These are phyloP conservation scores for Mnemiopsis leidyi DNA, from an alignment of 37 sponge, comb jelly and placozoan species.

Conservation along the genomic window DNA sequence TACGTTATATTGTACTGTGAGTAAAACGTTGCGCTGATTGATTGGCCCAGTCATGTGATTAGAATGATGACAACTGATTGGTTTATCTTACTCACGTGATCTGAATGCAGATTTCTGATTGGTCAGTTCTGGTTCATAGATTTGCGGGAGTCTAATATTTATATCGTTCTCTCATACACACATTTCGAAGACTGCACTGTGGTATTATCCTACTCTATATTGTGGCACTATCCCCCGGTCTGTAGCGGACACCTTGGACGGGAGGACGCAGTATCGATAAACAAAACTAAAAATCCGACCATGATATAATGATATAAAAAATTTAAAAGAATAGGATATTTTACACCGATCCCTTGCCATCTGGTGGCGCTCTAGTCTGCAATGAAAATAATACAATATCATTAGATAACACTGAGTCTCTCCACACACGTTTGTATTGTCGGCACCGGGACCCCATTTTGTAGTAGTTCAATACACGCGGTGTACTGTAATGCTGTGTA, in stretches of 20 bases:
- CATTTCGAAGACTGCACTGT: background rate
- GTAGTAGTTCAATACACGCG: too few relatives aligned
- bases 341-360: background rate
- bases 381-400: background rate
- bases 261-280: background rate
- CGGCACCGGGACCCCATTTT: background rate
- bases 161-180: background rate
- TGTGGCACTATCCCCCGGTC: background rate
- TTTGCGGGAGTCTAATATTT: background rate
- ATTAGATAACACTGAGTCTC: background rate
- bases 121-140: background rate
- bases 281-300: too few relatives aligned
- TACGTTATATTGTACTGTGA: background rate
- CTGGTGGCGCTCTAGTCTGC: background rate
- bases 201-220: background rate
- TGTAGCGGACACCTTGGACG: background rate
- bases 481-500: too few relatives aligned
- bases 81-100: too few relatives aligned
- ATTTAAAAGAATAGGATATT: background rate
- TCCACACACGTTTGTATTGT: background rate
- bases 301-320: background rate
- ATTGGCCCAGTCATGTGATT: background rate
- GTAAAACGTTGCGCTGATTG: background rate
- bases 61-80: background rate
- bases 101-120: background rate